These are phyloP conservation scores for Crotalus viridis DNA, from an alignment of 2,113 vertebrate genomes.

Conservation along the genomic window DNA sequence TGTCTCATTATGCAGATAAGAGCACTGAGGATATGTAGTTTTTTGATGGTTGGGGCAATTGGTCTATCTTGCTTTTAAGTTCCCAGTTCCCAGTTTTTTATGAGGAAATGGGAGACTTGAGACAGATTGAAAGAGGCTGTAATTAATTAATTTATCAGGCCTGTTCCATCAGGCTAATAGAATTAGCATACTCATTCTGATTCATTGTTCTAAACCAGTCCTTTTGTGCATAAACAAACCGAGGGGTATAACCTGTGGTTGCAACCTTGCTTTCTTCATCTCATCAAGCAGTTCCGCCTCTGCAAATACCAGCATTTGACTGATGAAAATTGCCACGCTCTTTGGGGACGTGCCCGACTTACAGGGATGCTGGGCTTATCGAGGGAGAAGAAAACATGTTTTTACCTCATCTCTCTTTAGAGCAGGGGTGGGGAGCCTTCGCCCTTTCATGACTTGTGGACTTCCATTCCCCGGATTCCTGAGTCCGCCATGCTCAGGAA, in stretches of 20 bases:
- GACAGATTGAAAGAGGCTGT: not conserved
- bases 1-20: not conserved
- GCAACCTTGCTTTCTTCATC: not conserved
- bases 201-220: not conserved
- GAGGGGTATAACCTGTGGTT: not conserved
- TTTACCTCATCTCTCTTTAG: not conserved
- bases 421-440: not conserved
- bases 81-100: not conserved
- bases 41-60: not conserved
- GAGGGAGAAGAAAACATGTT: not conserved
- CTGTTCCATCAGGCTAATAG: not conserved
- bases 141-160: constrained; percentile 17
- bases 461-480: not conserved
- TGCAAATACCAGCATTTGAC: not conserved
- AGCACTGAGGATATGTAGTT: not conserved
- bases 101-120: not conserved
- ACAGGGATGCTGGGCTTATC: not conserved
- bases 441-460: not conserved
- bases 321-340: not conserved
- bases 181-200: constrained; percentile 26
- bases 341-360: not conserved
- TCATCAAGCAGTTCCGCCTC: not conserved
- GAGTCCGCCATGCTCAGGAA: not conserved
- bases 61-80: not conserved
- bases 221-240: not conserved